A percentile compares a stretch with the other conserved stretches of the same genome.
phyloP scores from a whole-genome alignment of 2,113 vertebrate species.

The Marmota monax region DNA sequence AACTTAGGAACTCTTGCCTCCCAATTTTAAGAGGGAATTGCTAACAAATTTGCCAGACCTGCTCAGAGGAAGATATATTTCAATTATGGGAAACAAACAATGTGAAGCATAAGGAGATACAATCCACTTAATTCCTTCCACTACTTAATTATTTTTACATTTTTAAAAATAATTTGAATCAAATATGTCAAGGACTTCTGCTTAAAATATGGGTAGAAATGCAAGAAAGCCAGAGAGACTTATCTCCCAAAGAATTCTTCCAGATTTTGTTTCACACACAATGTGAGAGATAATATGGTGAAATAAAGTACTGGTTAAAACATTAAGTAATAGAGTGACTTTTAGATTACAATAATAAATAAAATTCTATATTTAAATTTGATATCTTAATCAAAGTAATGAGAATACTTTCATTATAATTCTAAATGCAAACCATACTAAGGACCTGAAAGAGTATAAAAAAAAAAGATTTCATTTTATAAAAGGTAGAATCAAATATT shows the following conservation, averaged over 20 bases:
- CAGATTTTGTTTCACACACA: background rate
- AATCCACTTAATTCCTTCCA: background rate
- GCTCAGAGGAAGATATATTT: background rate
- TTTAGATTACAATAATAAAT: background rate
- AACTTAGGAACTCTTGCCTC: background rate
- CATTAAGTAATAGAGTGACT: background rate
- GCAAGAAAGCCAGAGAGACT: background rate
- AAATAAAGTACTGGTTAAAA: background rate
- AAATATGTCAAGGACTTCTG: background rate
- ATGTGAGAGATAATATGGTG: background rate
- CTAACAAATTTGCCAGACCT: background rate
- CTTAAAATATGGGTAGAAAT: background rate
- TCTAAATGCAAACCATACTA: background rate
- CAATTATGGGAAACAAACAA: background rate
- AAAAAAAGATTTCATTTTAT: background rate
- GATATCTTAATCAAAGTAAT: background rate
- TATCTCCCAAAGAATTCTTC: background rate
- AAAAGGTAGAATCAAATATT: background rate
- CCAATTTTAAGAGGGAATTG: background rate
- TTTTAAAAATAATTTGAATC: background rate
- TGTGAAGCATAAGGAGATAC: background rate
- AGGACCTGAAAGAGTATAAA: background rate
- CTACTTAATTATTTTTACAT: accelerated
- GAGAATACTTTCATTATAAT: background rate
- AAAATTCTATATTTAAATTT: background rate